phyloP scores from a whole-genome alignment of 2,888 invertebrate genomes.

The Ectemnius cavifrons region DNA sequence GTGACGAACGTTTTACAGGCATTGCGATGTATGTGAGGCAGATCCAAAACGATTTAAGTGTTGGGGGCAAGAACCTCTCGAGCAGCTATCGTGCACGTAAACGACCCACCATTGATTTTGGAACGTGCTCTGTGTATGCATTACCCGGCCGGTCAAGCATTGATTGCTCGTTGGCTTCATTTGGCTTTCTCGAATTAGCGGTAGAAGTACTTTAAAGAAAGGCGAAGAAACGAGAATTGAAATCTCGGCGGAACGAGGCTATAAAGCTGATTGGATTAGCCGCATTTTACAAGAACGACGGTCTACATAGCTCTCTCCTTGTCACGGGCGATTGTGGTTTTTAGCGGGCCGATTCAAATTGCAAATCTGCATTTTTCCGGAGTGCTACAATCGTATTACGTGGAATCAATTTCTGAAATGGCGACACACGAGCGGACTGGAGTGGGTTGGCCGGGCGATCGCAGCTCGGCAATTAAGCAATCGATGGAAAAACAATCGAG shows the following conservation, averaged over 20 bases:
- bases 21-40: neutral
- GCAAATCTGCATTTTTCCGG: neutral
- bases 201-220: too few relatives aligned
- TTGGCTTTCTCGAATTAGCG: too few relatives aligned
- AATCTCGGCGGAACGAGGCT: too few relatives aligned
- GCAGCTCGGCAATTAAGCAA: constrained; percentile 24
- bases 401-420: constrained; percentile 6
- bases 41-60: constrained; percentile 5
- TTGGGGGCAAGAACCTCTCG: constrained; percentile 6
- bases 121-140: neutral
- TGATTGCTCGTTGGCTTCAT: too few relatives aligned
- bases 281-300: too few relatives aligned
- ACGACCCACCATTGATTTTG: neutral
- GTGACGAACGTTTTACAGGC: neutral
- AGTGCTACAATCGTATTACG: constrained; percentile 11
- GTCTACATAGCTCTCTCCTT: too few relatives aligned
- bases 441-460: constrained; percentile 2
- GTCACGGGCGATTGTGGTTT: too few relatives aligned
- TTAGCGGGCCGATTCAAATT: neutral
- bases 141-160: too few relatives aligned
- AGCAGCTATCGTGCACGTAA: neutral
- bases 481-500: constrained; percentile 22
- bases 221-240: too few relatives aligned
- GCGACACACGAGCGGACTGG: neutral
- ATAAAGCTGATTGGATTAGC: too few relatives aligned